Evolutionary conservation across 2,888 invertebrate species (phyloP).

Genomic region (Hemaris fuciformis): DNA sequence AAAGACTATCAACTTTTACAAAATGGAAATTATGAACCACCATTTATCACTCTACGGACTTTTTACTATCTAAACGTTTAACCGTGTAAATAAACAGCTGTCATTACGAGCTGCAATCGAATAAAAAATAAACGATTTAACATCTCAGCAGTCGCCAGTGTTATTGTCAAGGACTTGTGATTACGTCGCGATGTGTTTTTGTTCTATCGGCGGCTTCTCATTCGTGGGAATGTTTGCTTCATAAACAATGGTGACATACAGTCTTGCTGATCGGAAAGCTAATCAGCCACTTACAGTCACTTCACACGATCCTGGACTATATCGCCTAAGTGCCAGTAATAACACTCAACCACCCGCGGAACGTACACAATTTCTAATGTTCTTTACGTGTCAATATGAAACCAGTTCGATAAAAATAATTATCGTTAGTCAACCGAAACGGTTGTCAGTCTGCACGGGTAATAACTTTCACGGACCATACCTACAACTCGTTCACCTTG

Average conservation of each 20-base stretch:
- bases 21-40: not conserved
- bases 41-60: not conserved
- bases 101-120: conserved; percentile 27
- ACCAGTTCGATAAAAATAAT: conserved; percentile 9
- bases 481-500: conserved; percentile 65
- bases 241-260: conserved; percentile 35
- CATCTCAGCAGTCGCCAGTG: conserved; percentile 34
- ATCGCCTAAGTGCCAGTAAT: not conserved
- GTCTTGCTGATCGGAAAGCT: conserved; percentile 12
- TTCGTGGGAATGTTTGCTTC: conserved; percentile 38
- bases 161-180: conserved; percentile 47
- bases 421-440: conserved; percentile 11
- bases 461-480: conserved; percentile 73
- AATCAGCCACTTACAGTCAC: not conserved
- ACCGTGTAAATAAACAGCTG: conserved; percentile 30
- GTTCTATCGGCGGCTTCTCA: conserved; percentile 26
- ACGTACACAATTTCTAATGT: conserved; percentile 14
- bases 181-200: conserved; percentile 40
- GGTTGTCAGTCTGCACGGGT: conserved; percentile 30
- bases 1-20: conserved; percentile 8
- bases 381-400: conserved; percentile 5
- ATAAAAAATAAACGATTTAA: conserved; percentile 27
- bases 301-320: not conserved
- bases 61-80: conserved; percentile 4
- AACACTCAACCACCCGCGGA: conserved; percentile 10